Conservation (phyloP, 1,140 invertebrate genomes). For the Streblospio benedicti region DNA sequence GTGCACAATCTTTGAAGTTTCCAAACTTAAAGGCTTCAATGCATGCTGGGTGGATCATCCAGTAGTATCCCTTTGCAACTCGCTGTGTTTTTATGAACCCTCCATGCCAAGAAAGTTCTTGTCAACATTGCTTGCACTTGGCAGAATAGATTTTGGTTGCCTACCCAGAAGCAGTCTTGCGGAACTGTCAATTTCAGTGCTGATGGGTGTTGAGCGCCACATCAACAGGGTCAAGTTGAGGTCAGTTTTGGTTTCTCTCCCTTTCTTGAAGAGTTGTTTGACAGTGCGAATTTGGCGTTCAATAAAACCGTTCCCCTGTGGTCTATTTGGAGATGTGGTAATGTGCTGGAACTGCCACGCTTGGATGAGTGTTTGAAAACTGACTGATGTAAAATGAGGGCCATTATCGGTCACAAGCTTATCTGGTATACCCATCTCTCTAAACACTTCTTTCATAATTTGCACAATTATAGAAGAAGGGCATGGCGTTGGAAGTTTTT, state of each 20-base stretch:
- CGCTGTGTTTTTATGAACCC: too few relatives aligned
- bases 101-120: too few relatives aligned
- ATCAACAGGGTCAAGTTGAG: too few relatives aligned
- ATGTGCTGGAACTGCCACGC: neutral
- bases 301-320: neutral
- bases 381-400: neutral
- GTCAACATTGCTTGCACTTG: too few relatives aligned
- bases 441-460: neutral
- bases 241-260: neutral
- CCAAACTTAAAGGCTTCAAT: too few relatives aligned
- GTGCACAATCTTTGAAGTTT: too few relatives aligned
- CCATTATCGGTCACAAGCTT: neutral
- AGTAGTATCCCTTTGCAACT: too few relatives aligned
- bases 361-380: neutral
- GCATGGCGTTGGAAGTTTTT: neutral
- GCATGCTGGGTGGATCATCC: too few relatives aligned
- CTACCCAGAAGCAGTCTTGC: neutral
- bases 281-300: neutral
- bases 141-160: neutral
- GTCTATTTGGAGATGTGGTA: too few relatives aligned
- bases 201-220: neutral
- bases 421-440: neutral
- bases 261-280: neutral
- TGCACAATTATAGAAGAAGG: neutral
- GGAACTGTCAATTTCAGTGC: neutral